Evolutionary conservation across 2,797 vertebrate genomes (phyloP), one percentile per base, ranked within the genome.

Genomic region (Parotocinclus haroldoi): DNA sequence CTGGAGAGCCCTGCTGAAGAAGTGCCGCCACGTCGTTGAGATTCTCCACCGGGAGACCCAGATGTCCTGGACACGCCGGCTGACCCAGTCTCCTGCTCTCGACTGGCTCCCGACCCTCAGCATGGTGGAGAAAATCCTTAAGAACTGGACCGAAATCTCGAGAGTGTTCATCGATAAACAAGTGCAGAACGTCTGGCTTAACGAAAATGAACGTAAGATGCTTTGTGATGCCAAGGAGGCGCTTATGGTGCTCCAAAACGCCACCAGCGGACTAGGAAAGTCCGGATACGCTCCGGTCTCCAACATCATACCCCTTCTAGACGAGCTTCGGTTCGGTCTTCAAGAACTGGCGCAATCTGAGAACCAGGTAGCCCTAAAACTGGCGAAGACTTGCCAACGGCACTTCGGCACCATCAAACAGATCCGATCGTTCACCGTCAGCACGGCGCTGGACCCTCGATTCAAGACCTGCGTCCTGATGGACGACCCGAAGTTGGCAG

Each of bases 381-480:
- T 80, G 11, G 51, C 0, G 7, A 13, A 60, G 16, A 39, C 0
- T 17, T 75, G 63, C 45, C 7, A 59, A 4, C 1, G 62, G 27
- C 62, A 71, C 12, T 61, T 68, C 2, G n/a, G 49, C 9, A 49
- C 10, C 12, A 58, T 75, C 27, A 67, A 72, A 10, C 10, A 54
- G 10, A 65, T 19, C 16, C 0, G 3, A 0, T 58, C 19, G 56
- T 67, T 74, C 14, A 53, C 10, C 12, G 3, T 65, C 18, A 73
- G 72, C 56, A 71, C 72, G 18, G 52, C 46, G 3, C 63, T 78
- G 55, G 76, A 77, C 38, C 69, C 72, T 7, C 48, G 48, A 69
- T 72, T 62, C 16, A 76, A 73, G 63, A 58, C 48, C 10, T 52
- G 50, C 8, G 1, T 69, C 4, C 37, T 71, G 6, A 8, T 1